Evolutionary conservation across 2,888 invertebrate species (phyloP).

Genomic region (Sarcophaga caerulescens): DNA sequence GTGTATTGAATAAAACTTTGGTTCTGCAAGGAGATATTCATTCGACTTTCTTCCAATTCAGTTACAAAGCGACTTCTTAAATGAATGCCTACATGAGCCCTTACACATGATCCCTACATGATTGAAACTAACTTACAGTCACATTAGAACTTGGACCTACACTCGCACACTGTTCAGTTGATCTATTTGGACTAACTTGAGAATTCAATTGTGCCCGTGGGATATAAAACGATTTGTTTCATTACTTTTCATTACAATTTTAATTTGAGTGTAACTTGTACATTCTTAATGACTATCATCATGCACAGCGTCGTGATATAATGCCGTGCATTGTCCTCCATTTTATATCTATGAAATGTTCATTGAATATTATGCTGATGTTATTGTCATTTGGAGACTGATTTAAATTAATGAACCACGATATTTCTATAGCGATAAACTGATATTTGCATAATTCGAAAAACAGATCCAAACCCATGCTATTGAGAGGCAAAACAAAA

Average conservation of each 20-base stretch:
- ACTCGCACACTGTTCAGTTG: too few species aligned
- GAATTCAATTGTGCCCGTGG: too few species aligned
- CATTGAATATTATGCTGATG: conserved; percentile 44
- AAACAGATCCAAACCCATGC: neutral
- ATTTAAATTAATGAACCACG: conserved; percentile 64
- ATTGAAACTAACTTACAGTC: too few species aligned
- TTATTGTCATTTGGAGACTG: conserved; percentile 63
- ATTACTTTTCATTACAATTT: neutral
- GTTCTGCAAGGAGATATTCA: too few species aligned
- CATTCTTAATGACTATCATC: neutral
- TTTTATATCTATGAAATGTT: conserved; percentile 30
- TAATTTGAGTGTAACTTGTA: conserved; percentile 15
- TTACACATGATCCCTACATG: too few species aligned
- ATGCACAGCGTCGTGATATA: neutral
- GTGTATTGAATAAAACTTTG: too few species aligned
- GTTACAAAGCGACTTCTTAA: too few species aligned
- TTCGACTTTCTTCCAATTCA: too few species aligned
- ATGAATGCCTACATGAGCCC: too few species aligned
- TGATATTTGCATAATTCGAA: conserved; percentile 43
- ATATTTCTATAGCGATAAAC: conserved; percentile 49
- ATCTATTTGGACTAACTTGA: too few species aligned
- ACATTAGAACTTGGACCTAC: too few species aligned
- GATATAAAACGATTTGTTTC: too few species aligned
- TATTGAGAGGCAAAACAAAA: neutral
- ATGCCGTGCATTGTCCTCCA: neutral